Base-by-base conservation (phyloP, 2,797 vertebrate species). In the Pogonophryne albipinna region DNA sequence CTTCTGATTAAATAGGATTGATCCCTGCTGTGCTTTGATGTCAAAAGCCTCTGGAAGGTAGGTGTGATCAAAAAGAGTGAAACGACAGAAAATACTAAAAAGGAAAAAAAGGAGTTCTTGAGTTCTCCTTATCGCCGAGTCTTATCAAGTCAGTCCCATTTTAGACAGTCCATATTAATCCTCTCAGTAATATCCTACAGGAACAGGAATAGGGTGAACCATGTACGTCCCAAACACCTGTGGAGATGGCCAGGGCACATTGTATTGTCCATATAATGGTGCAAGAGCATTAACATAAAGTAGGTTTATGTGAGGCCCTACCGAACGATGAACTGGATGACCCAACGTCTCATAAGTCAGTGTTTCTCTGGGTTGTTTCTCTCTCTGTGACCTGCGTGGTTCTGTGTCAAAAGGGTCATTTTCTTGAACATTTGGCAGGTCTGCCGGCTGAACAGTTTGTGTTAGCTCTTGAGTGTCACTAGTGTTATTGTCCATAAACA, bases 11-110 rank as follows among this genome's bases (percentile, higher is more conserved):
- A 66, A 77, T 10, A 38, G 13, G 7, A 42, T 41, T 44, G 69
- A 52, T 74, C 53, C 79, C 74, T 11, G 31, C 84, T 79, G 70
- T 1, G 53, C 78, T 87, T 85, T 79, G 68, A 83, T 76, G 71
- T 77, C 52, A 60, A 23, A 64, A 62, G 64, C 67, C 62, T 59
- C 78, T 55, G 60, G 66, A 49, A 78, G 63, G 68, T 51, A 73
- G 70, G 51, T 34, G 16, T 78, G 69, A 78, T 86, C 61, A 81
- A 55, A 76, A 55, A 61, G 74, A 47, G 82, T 57, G 46, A 78
- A 77, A 84, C 44, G 51, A 31, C 14, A 45, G 17, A 70, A 73
- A 83, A 74, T 57, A 47, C 42, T 60, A 74, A 74, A 69, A 11
- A 47, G 5, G 8, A 38, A 38, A 38, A 38, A 74, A 73, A 52